Conservation (phyloP, 2,797 vertebrate genomes). For the Nasua narica region DNA sequence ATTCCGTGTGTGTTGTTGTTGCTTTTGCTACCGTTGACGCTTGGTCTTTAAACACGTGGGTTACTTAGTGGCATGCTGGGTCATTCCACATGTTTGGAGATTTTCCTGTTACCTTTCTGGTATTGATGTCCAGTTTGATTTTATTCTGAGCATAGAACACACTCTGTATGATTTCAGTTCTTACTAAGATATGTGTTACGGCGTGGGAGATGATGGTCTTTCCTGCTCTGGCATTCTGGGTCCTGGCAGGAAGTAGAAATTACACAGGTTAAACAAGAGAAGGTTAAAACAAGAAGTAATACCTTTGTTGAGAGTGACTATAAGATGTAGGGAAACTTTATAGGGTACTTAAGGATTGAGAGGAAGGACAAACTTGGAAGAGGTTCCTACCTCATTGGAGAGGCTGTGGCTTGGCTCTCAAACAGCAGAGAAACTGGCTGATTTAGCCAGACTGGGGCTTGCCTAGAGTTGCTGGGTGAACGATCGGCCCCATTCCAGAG, state of each 20-base stretch:
- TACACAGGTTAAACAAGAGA: no score
- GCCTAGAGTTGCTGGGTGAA: not conserved
- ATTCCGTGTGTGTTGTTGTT: not conserved
- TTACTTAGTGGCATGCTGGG: not conserved
- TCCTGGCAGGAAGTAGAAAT: not conserved
- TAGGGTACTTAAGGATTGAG: not conserved
- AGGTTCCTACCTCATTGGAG: not conserved
- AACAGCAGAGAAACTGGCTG: not conserved
- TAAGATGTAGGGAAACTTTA: not conserved
- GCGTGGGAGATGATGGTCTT: not conserved
- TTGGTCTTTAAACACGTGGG: not conserved
- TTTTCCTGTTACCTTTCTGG: constrained; percentile 5
- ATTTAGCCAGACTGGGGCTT: no score
- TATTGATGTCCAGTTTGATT: not conserved
- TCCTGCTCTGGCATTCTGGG: not conserved
- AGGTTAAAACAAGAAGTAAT: not conserved
- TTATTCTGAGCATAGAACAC: not conserved
- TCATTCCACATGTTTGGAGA: not conserved
- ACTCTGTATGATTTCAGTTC: not conserved
- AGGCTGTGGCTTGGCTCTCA: not conserved
- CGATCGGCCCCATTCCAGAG: not conserved
- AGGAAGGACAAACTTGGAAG: not conserved
- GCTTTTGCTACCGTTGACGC: not conserved
- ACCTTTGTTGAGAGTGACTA: not conserved
- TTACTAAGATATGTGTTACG: not conserved